Evolutionary conservation across 2,888 invertebrate genomes (phyloP), one percentile per base, ranked within the genome.

Genomic region (Drosophila tanythrix): DNA sequence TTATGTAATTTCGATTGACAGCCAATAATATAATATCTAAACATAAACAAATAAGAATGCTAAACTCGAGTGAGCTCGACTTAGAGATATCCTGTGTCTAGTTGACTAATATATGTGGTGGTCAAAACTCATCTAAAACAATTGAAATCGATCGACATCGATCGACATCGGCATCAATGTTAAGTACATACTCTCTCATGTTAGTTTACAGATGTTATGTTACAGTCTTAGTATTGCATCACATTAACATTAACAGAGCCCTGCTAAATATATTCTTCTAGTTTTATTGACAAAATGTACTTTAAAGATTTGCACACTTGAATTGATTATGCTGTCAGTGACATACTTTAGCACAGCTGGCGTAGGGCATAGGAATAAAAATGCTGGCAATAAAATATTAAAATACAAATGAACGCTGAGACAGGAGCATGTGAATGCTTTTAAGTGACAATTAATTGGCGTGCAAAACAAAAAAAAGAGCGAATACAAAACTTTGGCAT

Each of bases 371-470:
- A 2, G 2, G 18, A 71, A 71, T 67, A 50, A 61, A 71, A 82
- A 74, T 64, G 57, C 60, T 60, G 50, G 31, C 55, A 55, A 55
- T 55, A 67, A 56, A 56, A 56, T 13, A 62, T 53, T 21, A 50
- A 46, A 67, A 68, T 52, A 60, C 69, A 72, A 70, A 69, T 59
- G 56, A 69, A 29, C 21, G 27, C 29, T 21, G 55, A 51, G 68
- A 53, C 67, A 67, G 46, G 60, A 81, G 87, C 90, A 88, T 78
- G 83, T 74, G 83, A 90, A 86, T 74, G 87, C 89, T 90, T 90
- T 90, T 79, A 88, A 88, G 87, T 86, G 90, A 88, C 87, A 86
- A 88, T 71, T 82, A 80, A 82, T 79, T 79, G 65, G 65, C 67
- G 55, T 53, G 48, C 48, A 36, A 43, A 60, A 60, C 15, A 62